Conservation (phyloP, 2,113 vertebrate species). For the Phainopepla nitens region DNA sequence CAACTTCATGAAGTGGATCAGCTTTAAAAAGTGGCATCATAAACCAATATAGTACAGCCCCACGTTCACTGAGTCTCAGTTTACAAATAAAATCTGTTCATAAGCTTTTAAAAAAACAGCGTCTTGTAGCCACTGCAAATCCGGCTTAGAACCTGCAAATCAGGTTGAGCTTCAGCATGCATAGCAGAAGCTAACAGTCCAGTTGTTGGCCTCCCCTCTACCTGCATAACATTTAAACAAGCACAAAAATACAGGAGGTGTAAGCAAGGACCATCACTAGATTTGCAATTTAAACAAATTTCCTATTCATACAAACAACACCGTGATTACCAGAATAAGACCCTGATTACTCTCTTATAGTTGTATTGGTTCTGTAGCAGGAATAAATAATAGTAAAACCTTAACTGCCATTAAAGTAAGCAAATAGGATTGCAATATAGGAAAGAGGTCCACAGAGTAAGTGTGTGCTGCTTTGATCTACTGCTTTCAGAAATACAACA, state of each 20-base stretch:
- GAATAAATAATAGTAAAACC: conserved; percentile 28
- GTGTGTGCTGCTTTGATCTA: conserved; percentile 22
- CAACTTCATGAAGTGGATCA: not conserved
- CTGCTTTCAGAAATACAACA: conserved; percentile 30
- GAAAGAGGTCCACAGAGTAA: not conserved
- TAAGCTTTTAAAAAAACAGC: not conserved
- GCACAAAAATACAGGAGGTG: not conserved
- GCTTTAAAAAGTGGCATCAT: not conserved
- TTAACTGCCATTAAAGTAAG: conserved; percentile 14
- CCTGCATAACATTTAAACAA: not conserved
- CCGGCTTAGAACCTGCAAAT: not conserved
- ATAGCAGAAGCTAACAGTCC: not conserved
- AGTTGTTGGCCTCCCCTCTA: not conserved
- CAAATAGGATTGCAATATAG: not conserved
- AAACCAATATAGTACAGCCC: not conserved
- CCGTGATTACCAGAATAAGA: not conserved
- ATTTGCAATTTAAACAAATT: not conserved
- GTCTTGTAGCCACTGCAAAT: not conserved
- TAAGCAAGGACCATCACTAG: not conserved
- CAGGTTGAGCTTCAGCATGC: not conserved
- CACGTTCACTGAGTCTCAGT: not conserved
- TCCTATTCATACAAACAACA: not conserved
- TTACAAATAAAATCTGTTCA: conserved; percentile 10
- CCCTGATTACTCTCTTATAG: not conserved
- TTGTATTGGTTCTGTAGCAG: not conserved